Percentiles rank a stretch among this genome's conserved stretches.
Evolutionary conservation across 1,140 invertebrate species (phyloP).

Genomic region (Plectrocnemia conspersa): DNA sequence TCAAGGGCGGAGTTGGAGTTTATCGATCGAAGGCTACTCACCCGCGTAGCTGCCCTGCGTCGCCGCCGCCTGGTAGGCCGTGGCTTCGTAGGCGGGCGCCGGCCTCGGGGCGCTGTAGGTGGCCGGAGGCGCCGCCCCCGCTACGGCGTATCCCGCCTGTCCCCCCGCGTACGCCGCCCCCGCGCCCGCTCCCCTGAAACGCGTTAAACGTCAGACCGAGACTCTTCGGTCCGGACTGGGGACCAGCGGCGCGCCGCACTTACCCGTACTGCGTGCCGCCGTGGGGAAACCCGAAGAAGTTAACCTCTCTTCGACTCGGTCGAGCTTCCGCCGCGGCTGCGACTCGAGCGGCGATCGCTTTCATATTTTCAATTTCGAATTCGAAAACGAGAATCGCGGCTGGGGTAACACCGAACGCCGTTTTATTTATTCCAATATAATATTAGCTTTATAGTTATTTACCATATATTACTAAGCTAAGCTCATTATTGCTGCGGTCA

Average conservation of each 20-base stretch:
- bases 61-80: slow-evolving; percentile 67
- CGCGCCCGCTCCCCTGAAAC: slow-evolving; percentile 55
- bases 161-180: slow-evolving; percentile 72
- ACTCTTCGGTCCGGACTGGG: neutral
- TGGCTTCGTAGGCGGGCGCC: slow-evolving; percentile 70
- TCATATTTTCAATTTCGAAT: too few relatives aligned
- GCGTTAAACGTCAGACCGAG: slow-evolving; percentile 8
- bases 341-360: too few relatives aligned
- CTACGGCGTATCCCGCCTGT: slow-evolving; percentile 78
- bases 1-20: slow-evolving; percentile 22
- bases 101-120: slow-evolving; percentile 72
- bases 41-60: slow-evolving; percentile 63
- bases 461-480: too few relatives aligned
- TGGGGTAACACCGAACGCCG: too few relatives aligned
- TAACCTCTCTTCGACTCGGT: too few relatives aligned
- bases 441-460: too few relatives aligned
- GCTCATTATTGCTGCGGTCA: too few relatives aligned
- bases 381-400: too few relatives aligned
- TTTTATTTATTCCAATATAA: too few relatives aligned
- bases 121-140: slow-evolving; percentile 68
- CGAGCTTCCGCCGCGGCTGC: too few relatives aligned
- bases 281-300: slow-evolving; percentile 89
- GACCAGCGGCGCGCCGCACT: slow-evolving; percentile 43
- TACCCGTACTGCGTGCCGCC: slow-evolving; percentile 86
- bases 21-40: too few relatives aligned